These are phyloP conservation scores for Bombus terrestris DNA, from an alignment of 1,140 invertebrate species.

Conservation along the genomic window DNA sequence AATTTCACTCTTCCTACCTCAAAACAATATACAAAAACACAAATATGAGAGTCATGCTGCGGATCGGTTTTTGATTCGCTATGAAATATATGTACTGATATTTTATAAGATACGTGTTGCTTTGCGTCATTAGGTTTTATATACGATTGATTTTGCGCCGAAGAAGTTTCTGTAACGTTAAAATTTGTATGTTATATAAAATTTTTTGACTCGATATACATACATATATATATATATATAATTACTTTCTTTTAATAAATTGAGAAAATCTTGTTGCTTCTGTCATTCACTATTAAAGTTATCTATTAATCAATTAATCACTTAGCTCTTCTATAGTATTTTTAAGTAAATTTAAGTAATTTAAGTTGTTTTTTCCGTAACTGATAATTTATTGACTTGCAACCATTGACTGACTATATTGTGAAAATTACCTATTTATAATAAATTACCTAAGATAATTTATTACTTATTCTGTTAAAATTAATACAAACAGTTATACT, in stretches of 20 bases:
- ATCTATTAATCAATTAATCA: not conserved
- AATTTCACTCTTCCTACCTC: constrained; percentile 44
- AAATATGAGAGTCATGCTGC: constrained; percentile 14
- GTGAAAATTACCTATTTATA: no score
- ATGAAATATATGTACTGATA: not conserved
- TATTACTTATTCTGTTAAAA: not conserved
- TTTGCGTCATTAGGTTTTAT: not conserved
- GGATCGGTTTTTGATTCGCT: constrained; percentile 12
- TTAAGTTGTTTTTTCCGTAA: not conserved
- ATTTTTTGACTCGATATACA: no score
- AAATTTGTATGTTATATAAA: not conserved
- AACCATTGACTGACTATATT: no score
- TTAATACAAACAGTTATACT: not conserved
- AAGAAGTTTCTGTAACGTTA: not conserved
- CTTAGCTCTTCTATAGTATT: no score
- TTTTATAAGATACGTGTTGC: not conserved
- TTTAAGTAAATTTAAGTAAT: not conserved
- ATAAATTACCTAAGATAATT: no score
- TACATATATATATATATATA: not conserved
- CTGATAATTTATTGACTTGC: not conserved
- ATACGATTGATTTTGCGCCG: not conserved
- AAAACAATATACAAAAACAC: not conserved
- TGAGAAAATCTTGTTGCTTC: not conserved
- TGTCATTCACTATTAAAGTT: not conserved
- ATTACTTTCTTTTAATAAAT: not conserved